Evolutionary conservation across 2,888 invertebrate genomes (phyloP), one percentile per base, ranked within the genome.

Genomic region (Rotaria socialis): DNA sequence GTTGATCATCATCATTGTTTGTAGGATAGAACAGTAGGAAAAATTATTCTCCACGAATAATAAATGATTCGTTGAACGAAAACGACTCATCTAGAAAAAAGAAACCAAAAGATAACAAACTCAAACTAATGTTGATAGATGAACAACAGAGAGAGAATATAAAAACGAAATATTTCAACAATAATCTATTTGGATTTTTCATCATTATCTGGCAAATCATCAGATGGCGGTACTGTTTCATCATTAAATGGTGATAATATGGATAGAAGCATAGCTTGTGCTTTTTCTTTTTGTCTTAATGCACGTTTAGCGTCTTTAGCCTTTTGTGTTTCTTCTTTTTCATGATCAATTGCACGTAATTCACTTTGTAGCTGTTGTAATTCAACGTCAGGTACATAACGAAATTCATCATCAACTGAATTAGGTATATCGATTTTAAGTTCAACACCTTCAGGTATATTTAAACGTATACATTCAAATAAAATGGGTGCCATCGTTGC

Each of bases 351-450:
- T 24, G 80, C 80, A 80, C 47, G 47, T n/a, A 80, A 47, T 80
- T 80, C 80, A 80, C 80, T 80, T 80, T 80, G 47, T 80, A 96
- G 92, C 2, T 94, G 93, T 5, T 94, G 89, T 5, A 96, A 92
- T 90, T 95, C 94, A 89, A 93, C 94, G 91, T 96, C 96, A 2
- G 96, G 96, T 86, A 97, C 94, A 91, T 94, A 96, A 87, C 95
- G 93, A 67, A 93, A 92, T 89, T 94, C 94, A 86, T 95, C 94
- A 88, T 94, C 93, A 60, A 93, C 93, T 0, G 93, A 92, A 84
- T 93, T 92, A 89, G 94, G 95, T 88, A 94, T 93, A 86, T 94
- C 93, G 10, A 96, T 93, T 86, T 92, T 92, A 24, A 96, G 90
- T 0, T 93, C 92, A 24, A 96, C 94, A 7, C 96, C 96, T 89